phyloP scores from a whole-genome alignment of 1,140 invertebrate species.

The Drosophila pruinosa region DNA sequence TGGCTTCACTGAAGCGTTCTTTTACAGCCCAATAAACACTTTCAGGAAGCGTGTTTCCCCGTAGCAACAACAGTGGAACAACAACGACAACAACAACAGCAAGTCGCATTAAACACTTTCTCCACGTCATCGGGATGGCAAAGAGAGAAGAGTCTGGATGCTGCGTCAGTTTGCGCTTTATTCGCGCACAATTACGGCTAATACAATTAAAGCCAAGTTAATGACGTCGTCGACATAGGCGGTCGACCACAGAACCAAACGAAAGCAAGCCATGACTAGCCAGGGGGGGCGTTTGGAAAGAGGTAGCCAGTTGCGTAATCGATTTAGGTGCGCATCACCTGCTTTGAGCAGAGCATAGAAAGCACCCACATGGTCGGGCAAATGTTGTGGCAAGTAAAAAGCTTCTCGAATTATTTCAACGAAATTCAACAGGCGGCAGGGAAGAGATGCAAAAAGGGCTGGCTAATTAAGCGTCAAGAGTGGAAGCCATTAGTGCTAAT shows the following conservation, averaged over 20 bases:
- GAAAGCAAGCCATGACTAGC: not conserved
- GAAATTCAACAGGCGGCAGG: conserved; percentile 13
- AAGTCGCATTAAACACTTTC: conserved; percentile 50
- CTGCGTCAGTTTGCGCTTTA: conserved; percentile 46
- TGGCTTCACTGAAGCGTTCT: conserved; percentile 47
- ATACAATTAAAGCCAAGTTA: conserved; percentile 77
- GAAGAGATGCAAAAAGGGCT: conserved; percentile 3
- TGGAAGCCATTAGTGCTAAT: conserved; percentile 72
- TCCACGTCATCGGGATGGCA: conserved; percentile 13
- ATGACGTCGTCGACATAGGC: conserved; percentile 46
- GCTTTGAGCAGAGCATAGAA: not conserved
- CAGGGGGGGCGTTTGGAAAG: not conserved
- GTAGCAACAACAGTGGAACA: conserved; percentile 13
- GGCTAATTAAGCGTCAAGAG: conserved; percentile 51
- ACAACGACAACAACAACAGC: not conserved
- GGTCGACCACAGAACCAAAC: conserved; percentile 30
- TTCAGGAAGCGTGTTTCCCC: conserved; percentile 36
- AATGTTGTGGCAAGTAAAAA: conserved; percentile 13
- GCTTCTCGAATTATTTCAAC: not conserved
- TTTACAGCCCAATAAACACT: conserved; percentile 78
- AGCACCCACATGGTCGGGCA: conserved; percentile 27
- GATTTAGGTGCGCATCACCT: conserved; percentile 72
- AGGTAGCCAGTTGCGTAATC: conserved; percentile 63
- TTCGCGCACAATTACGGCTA: conserved; percentile 77
- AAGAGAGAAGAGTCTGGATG: conserved; percentile 14